Evolutionary conservation across 1,140 invertebrate species (phyloP), one percentile per base, ranked within the genome.

Genomic region (Latrodectus geometricus): DNA sequence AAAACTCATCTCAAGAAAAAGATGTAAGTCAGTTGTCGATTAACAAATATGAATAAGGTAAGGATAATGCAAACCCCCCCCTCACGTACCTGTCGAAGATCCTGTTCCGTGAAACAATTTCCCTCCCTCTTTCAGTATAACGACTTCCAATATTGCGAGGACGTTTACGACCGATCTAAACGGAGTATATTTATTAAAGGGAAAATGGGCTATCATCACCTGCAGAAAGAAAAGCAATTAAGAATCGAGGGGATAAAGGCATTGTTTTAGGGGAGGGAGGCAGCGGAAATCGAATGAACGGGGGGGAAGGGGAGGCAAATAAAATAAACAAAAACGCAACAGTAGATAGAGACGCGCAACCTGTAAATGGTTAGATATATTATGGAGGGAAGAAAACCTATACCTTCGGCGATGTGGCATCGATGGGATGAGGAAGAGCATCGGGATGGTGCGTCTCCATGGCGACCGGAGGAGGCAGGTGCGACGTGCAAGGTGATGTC

Each of bases 401-500:
- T 86, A 70, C 83, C 73, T 77, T 61, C 15, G 35, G 20, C 20
- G 80, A 52, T 52, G 48, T n/a, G 68, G 80, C 54, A 74, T 73
- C 56, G 70, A 70, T 23, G 69, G 54, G 81, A 75, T 84, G 81
- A 76, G 48, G 72, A 75, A 68, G 74, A 76, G 61, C 78, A 20
- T 8, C 73, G 73, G 73, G 73, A 75, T 75, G 49, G 15, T 75
- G 49, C 49, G 65, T 86, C 75, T 48, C 75, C 83, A 77, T 86
- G 75, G 83, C 21, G 70, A 86, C 83, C 49, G 70, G 70, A 77
- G 78, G 78, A 86, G 83, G 83, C 83, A 86, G 83, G 83, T 86
- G 83, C 83, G 75, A 77, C 83, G 74, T 61, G 83, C 83, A 77
- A 86, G 83, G 83, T 86, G 83, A 86, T 86, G 83, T 86, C 83